Percentiles rank a stretch among this genome's conserved stretches.
Evolutionary conservation across 1,140 invertebrate genomes (phyloP).

Genomic region (Ips typographus): DNA sequence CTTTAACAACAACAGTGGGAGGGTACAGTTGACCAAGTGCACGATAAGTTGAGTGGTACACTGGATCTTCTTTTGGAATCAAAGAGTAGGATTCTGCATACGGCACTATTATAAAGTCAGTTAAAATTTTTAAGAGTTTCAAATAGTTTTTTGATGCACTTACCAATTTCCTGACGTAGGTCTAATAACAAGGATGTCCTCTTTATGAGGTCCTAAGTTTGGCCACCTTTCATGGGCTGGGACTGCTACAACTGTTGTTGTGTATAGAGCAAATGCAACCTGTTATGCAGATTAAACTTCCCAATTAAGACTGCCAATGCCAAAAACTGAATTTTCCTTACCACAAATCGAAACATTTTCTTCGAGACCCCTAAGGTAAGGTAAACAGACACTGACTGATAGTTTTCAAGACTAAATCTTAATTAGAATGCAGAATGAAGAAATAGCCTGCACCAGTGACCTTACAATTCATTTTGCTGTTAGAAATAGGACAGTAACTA

Average conservation of each 20-base stretch:
- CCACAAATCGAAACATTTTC: no score
- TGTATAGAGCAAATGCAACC: no score
- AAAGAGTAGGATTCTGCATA: no score
- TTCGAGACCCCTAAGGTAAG: no score
- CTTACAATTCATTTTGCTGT: constrained; percentile 27
- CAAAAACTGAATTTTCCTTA: no score
- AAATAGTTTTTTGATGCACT: background rate
- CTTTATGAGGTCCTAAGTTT: constrained; percentile 1
- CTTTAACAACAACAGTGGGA: background rate
- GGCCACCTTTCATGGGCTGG: constrained; percentile 11
- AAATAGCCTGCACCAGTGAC: constrained; percentile 24
- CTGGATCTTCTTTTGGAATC: background rate
- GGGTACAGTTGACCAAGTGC: constrained; percentile 3
- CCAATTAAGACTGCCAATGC: no score
- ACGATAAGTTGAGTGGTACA: constrained; percentile 8
- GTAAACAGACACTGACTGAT: constrained; percentile 20
- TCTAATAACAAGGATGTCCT: constrained; percentile 5
- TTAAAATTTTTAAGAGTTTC: background rate
- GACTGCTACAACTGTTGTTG: background rate
- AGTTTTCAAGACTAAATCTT: constrained; percentile 31
- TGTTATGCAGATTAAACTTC: no score
- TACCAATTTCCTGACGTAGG: constrained; percentile 12
- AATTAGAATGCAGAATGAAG: constrained; percentile 29
- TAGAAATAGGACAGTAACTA: constrained; percentile 18
- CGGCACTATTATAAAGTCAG: no score